Evolutionary conservation across 2,113 vertebrate species (phyloP), one percentile per base, ranked within the genome.

Genomic region (Siniperca knerii): DNA sequence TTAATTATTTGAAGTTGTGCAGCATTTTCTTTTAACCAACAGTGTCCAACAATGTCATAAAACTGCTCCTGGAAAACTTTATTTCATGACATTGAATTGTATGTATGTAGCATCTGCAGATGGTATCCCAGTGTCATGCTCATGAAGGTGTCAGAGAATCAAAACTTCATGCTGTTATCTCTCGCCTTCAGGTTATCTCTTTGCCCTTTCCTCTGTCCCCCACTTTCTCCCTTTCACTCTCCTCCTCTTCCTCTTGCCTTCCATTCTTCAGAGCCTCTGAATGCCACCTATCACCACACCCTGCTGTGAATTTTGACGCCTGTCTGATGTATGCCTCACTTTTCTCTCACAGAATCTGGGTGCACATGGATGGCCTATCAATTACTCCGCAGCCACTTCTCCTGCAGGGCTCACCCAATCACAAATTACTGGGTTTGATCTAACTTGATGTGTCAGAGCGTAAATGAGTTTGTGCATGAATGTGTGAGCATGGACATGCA

Each of bases 301-400:
- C 81, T 42, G 29, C 82, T 92, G 92, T 85, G 91, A 92, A 81
- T 92, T 93, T 92, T 95, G 92, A 93, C 91, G 91, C 90, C 83
- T 85, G 87, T 92, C 86, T 91, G 91, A 94, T 92, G 89, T 86
- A 90, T 89, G 82, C 86, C 79, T 88, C 75, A 85, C 48, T 80
- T 82, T 86, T 84, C 83, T 82, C 77, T 84, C 76, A 40, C 83
- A 75, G 71, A 87, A 76, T 57, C 71, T 18, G 55, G 54, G 64
- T 10, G 65, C 65, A 76, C 83, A 78, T 13, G 54, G 77, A 57
- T 7, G 8, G 77, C 82, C 79, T 54, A 91, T 92, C 85, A 86
- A 82, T 90, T 86, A 84, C 81, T 70, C 42, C 1, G 9, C 55
- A 42, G 50, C 54, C 35, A 21, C n/a, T 82, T 84, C 65, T 72